Evolutionary conservation across 2,113 vertebrate genomes (phyloP), one percentile per base, ranked within the genome.

Genomic region (Psittacula cyanocephala): DNA sequence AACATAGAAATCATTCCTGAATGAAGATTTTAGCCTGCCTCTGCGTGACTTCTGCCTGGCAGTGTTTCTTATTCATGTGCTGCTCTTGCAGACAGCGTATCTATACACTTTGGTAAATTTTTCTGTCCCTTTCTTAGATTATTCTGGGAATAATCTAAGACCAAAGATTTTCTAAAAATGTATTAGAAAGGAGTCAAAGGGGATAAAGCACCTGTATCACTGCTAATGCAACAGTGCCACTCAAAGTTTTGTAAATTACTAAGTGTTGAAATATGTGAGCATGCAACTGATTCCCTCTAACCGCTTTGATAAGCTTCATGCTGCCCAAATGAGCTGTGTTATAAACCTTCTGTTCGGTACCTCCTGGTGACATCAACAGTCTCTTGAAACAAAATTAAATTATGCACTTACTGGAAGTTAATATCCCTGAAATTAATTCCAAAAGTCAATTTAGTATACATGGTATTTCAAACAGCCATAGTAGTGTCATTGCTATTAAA

Each of bases 401-500:
- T 91, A 93, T 43, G 27, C 35, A 62, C 55, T 94, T 92, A 79
- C 37, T 74, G 76, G 37, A 88, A 95, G 43, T 74, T 96, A 96
- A 96, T 91, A 96, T 90, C 84, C 95, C 89, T 93, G 80, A 96
- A 96, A 97, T 97, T 82, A 44, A 78, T 95, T 96, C 86, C 79
- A 88, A 93, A 96, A 96, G 74, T 79, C 77, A 91, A 87, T 96
- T 96, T 93, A 67, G 43, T 62, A 86, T 83, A 94, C 70, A 49
- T 47, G 64, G 50, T 74, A 90, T 94, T 94, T 95, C 77, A 93
- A 96, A 96, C 55, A 94, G 85, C 53, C 55, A 75, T 37, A 74
- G 76, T 43, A 94, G 43, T 87, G 50, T 71, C 62, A 91, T 25
- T 77, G 33, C 25, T 49, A 16, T 25, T 23, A 77, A 81, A 60